Percentiles rank a stretch among this genome's conserved stretches.
Conservation (phyloP, 1,140 invertebrate species). For the Latrodectus geometricus region DNA sequence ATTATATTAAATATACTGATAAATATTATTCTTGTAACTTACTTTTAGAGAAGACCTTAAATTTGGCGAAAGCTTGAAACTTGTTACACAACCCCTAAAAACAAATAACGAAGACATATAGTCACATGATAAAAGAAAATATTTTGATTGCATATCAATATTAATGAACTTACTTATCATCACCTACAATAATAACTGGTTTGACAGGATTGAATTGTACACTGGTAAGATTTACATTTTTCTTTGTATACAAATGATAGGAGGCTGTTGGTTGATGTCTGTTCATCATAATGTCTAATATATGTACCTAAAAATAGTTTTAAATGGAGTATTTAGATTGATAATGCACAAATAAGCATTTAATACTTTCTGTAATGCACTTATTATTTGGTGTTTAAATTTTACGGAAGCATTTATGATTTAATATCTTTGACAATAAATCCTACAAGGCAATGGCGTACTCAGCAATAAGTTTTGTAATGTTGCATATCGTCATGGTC, state of each 20-base stretch:
- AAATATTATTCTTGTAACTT: not conserved
- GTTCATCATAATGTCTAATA: conserved; percentile 49
- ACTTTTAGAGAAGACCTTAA: conserved; percentile 44
- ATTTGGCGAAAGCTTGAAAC: conserved; percentile 51
- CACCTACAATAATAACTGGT: conserved; percentile 38
- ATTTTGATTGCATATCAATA: not conserved
- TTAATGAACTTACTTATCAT: conserved; percentile 21
- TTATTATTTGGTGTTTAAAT: too few species aligned
- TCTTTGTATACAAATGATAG: conserved; percentile 21
- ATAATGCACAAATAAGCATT: too few species aligned
- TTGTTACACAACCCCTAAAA: conserved; percentile 41
- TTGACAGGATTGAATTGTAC: conserved; percentile 38
- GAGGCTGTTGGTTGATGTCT: conserved; percentile 30
- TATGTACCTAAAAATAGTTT: conserved; percentile 32
- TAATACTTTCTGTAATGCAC: too few species aligned
- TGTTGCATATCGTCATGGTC: too few species aligned
- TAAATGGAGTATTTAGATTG: too few species aligned
- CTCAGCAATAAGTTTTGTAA: too few species aligned
- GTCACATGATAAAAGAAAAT: too few species aligned
- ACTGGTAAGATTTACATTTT: conserved; percentile 28
- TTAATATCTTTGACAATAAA: too few species aligned
- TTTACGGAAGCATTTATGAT: too few species aligned
- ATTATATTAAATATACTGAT: too few species aligned
- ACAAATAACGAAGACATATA: not conserved
- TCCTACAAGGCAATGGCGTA: too few species aligned